Conservation (phyloP, 53 echinoderm and acorn worm genomes). For the Crossaster papposus region DNA sequence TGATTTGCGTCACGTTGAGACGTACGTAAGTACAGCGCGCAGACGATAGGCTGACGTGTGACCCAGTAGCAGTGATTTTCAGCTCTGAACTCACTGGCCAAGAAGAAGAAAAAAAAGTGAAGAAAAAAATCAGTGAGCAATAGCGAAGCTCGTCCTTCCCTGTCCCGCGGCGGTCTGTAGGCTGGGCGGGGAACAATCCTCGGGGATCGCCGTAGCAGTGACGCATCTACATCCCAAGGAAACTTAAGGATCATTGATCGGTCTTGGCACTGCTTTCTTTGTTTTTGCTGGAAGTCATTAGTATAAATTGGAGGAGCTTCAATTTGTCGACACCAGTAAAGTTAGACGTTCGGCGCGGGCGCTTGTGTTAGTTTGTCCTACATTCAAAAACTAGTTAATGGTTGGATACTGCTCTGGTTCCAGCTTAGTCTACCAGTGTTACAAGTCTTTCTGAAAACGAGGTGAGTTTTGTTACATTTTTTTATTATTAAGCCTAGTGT, state of each 20-base stretch:
- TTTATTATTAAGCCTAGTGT: background rate
- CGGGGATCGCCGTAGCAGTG: slow-evolving; percentile 29
- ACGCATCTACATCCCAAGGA: slow-evolving; percentile 27
- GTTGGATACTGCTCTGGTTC: slow-evolving; percentile 16
- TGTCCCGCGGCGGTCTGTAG: slow-evolving; percentile 37
- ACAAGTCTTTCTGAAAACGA: background rate
- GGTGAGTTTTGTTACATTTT: slow-evolving; percentile 3
- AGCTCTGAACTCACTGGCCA: background rate
- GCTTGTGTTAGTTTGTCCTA: background rate
- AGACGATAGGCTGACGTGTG: slow-evolving; percentile 52
- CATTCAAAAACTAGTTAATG: slow-evolving; percentile 12
- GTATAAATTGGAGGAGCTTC: slow-evolving; percentile 47
- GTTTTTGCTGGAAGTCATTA: slow-evolving; percentile 36
- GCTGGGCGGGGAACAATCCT: slow-evolving; percentile 43
- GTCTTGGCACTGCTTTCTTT: slow-evolving; percentile 9
- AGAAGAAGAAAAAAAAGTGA: too few relatives aligned
- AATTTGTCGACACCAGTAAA: slow-evolving; percentile 42
- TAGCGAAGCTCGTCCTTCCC: slow-evolving; percentile 36
- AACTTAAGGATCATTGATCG: slow-evolving; percentile 41
- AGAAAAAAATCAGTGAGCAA: slow-evolving; percentile 12
- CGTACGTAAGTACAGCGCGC: slow-evolving; percentile 32
- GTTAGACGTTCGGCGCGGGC: slow-evolving; percentile 18
- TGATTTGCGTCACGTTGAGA: slow-evolving; percentile 53
- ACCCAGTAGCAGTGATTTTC: slow-evolving; percentile 18
- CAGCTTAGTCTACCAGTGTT: background rate